Base-by-base conservation (phyloP, 2,888 invertebrate species). In the Tenthredo mesomela region DNA sequence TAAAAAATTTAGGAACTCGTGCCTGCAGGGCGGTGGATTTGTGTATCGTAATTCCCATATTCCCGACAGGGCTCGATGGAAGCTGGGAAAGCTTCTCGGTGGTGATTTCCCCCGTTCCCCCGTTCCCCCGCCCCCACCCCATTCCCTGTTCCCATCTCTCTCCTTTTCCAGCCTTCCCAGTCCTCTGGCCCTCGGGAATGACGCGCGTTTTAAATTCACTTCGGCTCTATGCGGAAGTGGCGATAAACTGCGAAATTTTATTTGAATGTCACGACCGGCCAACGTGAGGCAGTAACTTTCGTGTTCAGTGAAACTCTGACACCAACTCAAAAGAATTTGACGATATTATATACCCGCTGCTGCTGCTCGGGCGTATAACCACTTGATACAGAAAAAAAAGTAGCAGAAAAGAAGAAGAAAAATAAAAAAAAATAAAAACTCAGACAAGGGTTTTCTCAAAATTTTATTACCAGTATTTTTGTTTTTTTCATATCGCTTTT, bases 201-300 rank as follows among this genome's bases (percentile, higher is more conserved):
- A 86, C 85, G 87, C 85, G 87, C 87, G 88, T 89, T 89, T 89
- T 88, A 89, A 87, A 88, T 89, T 89, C 88, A 89, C 88, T 89
- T 88, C 88, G 86, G 88, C 86, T 86, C 86, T 87, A 85, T 54
- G 85, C 71, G 85, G 87, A 87, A 89, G 88, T 88, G 87, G 88
- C 88, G 88, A 89, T 89, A 89, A 89, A 89, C 86, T 89, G 86
- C 85, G 87, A 87, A 88, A 88, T 88, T 89, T 89, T 88, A 89
- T 89, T 88, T 84, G 87, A 84, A 84, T 84, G 84, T 84, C 84
- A 80, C 37, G 80, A 65, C 80, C 61, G 80, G 65, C 80, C 61
- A 80, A 77, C 77, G 50, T 77, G 77, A 33, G 54, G 77, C 77
- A 29, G 54, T 77, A 77, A 77, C 77, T 77, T 77, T 50, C 54